Percentiles rank a stretch among this genome's conserved stretches.
Conservation (phyloP, 2,888 invertebrate genomes). For the Amphipoea lucens region DNA sequence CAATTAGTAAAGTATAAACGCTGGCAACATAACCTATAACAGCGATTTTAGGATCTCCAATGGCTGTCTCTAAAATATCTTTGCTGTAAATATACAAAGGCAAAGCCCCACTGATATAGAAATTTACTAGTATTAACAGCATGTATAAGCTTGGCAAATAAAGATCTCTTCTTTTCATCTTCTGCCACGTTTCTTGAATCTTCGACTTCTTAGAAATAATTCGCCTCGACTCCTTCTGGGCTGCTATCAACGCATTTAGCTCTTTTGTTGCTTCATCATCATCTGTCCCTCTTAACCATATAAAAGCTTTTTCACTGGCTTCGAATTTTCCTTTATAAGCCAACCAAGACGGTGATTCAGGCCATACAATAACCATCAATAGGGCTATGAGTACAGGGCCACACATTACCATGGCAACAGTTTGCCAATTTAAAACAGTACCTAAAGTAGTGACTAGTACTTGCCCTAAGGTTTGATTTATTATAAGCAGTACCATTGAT, state of each 20-base stretch:
- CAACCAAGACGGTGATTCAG: slow-evolving; percentile 63
- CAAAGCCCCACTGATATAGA: slow-evolving; percentile 31
- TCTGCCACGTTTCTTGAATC: slow-evolving; percentile 24
- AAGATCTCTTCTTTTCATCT: slow-evolving; percentile 34
- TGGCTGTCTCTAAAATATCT: slow-evolving; percentile 33
- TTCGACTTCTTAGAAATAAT: slow-evolving; percentile 8
- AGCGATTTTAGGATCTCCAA: slow-evolving; percentile 44
- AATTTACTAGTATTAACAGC: slow-evolving; percentile 30
- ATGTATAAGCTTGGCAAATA: slow-evolving; percentile 39
- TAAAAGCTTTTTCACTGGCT: slow-evolving; percentile 44
- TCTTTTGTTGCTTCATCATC: slow-evolving; percentile 26
- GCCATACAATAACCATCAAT: slow-evolving; percentile 44
- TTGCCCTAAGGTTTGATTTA: slow-evolving; percentile 47
- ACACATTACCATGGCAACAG: slow-evolving; percentile 32
- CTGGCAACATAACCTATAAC: slow-evolving; percentile 29
- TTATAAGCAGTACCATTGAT: slow-evolving; percentile 49
- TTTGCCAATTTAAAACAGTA: slow-evolving; percentile 29
- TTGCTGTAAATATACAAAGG: slow-evolving; percentile 38
- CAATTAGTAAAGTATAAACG: slow-evolving; percentile 6
- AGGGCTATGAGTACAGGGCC: slow-evolving; percentile 28
- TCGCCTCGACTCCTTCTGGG: slow-evolving; percentile 22
- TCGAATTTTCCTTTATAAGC: slow-evolving; percentile 57
- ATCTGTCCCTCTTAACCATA: slow-evolving; percentile 31
- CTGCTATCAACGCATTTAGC: slow-evolving; percentile 33
- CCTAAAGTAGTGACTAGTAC: slow-evolving; percentile 26